Base-by-base conservation (phyloP, 2,888 invertebrate species). In the Platynereis dumerilii region DNA sequence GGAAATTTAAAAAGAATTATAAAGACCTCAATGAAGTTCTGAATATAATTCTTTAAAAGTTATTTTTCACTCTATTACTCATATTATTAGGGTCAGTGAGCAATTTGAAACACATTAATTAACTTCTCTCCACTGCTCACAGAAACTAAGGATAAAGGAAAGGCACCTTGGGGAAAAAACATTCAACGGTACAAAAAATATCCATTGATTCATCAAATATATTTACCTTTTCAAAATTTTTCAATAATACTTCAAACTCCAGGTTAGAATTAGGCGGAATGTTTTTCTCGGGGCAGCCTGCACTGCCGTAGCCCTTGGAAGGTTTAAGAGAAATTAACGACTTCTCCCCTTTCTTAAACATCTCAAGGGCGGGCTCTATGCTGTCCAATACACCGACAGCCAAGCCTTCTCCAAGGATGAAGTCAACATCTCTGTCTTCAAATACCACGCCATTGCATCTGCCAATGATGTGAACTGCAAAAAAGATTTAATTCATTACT, bases 341-440 rank as follows among this genome's bases (percentile, higher is more conserved):
- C 66, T 88, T 90, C 84, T 97, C 96, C 0, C 89, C 90, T 74
- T 89, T 89, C 74, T 88, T 89, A 85, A 98, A 94, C 80, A 90
- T 91, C 73, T 90, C 89, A 2, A 80, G 42, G 0, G 80, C 81
- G 15, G 73, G 66, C 56, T 83, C 83, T 7, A 83, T 60, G 5
- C 96, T 97, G 60, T 90, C 89, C 42, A 93, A 88, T 29, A 98
- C 85, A 67, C 90, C 90, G 58, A 85, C 84, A 68, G 92, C 92
- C 62, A 86, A 87, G 10, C 93, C 95, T 84, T 97, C 96, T 0
- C 97, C 97, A 24, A 96, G 86, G 20, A 87, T 85, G 84, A 96
- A 98, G 28, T 89, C 88, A 0, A 94, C 88, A 53, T 93, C 91
- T 73, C 92, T 87, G 22, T 91, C 91, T 76, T 96, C 95, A 83